Conservation (phyloP, 2,113 vertebrate species). For the Fulica atra region DNA sequence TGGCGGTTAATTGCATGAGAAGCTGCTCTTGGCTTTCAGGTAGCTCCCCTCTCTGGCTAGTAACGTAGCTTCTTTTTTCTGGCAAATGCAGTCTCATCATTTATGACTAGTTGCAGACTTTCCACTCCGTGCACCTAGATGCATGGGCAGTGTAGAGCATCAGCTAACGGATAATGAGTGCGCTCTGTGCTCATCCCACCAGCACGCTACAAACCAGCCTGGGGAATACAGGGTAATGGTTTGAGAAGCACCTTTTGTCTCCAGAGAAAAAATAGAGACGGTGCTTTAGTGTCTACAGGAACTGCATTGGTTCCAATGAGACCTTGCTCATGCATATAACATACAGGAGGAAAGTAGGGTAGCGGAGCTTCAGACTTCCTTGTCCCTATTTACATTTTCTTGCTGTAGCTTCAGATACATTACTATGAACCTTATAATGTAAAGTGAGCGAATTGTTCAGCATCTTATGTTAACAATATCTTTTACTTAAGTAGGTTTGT, state of each 20-base stretch:
- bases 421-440: background rate
- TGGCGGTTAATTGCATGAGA: background rate
- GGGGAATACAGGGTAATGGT: fast-evolving
- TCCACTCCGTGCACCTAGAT: background rate
- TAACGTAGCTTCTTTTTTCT: background rate
- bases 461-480: background rate
- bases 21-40: background rate
- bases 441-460: background rate
- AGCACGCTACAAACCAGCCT: background rate
- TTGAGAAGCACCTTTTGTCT: background rate
- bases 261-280: background rate
- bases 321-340: background rate
- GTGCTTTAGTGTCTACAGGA: background rate
- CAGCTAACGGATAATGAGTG: background rate
- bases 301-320: background rate
- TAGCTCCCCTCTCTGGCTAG: background rate
- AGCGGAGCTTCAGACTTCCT: background rate
- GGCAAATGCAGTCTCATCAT: background rate
- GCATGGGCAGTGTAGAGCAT: background rate
- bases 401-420: background rate
- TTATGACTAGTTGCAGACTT: background rate
- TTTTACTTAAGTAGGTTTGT: background rate
- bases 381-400: background rate
- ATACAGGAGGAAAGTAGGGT: background rate
- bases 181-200: background rate